Evolutionary conservation across 1,140 invertebrate species (phyloP).

Genomic region (Bombus affinis): DNA sequence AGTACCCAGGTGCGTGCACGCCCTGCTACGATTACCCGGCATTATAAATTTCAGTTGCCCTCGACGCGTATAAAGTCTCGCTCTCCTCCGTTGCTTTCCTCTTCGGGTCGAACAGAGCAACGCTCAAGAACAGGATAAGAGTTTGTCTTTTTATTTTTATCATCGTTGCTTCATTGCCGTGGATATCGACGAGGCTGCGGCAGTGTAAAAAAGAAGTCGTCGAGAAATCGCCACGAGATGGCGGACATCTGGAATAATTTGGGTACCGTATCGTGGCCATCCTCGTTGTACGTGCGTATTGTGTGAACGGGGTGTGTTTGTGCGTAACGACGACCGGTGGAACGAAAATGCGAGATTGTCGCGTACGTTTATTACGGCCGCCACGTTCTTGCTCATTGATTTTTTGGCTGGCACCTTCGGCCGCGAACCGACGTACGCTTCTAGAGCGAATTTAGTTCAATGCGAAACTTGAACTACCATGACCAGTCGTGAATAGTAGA

Average conservation of each 20-base stretch:
- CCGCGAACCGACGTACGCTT: background rate
- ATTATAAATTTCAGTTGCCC: constrained; percentile 78
- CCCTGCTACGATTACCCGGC: constrained; percentile 73
- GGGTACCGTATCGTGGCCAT: background rate
- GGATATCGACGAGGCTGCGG: background rate
- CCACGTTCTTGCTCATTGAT: constrained; percentile 5
- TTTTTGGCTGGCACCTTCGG: background rate
- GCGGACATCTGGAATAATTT: background rate
- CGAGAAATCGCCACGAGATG: background rate
- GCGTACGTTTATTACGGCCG: background rate
- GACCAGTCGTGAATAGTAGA: background rate
- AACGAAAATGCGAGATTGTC: background rate
- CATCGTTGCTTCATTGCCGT: background rate
- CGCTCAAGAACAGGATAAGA: background rate
- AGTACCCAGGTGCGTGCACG: constrained; percentile 75
- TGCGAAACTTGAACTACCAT: background rate
- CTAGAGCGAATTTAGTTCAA: background rate
- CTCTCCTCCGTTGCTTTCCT: background rate
- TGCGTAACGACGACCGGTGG: background rate
- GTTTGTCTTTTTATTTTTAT: background rate
- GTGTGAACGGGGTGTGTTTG: background rate
- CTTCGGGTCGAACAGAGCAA: constrained; percentile 5
- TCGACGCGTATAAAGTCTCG: constrained; percentile 64
- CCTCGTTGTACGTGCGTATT: too few relatives aligned
- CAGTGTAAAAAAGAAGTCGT: background rate